A percentile compares a stretch with the other conserved stretches of the same genome.
Evolutionary conservation across 2,888 invertebrate species (phyloP).

Genomic region (Galerucella calmariensis): DNA sequence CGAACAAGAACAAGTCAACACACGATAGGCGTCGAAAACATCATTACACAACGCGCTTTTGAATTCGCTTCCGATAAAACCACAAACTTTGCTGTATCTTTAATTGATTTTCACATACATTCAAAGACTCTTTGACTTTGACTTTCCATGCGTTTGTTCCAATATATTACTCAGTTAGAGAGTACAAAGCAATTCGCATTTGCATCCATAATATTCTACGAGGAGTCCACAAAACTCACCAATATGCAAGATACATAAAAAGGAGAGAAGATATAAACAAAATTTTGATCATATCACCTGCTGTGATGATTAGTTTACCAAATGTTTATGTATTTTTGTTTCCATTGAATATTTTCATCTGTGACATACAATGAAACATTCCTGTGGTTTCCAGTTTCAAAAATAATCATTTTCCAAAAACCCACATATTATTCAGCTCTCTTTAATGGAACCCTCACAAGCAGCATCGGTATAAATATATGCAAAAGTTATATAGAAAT

Average conservation of each 20-base stretch:
- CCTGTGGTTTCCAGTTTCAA: too few relatives aligned
- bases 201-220: not conserved
- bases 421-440: too few relatives aligned
- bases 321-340: too few relatives aligned
- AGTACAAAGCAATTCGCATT: not conserved
- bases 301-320: too few relatives aligned
- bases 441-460: too few relatives aligned
- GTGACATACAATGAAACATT: too few relatives aligned
- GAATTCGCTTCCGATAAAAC: constrained; percentile 3
- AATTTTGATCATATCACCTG: too few relatives aligned
- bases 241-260: too few relatives aligned
- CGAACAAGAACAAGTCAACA: not conserved
- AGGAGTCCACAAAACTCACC: not conserved
- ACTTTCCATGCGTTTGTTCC: not conserved
- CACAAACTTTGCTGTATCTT: not conserved
- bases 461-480: too few relatives aligned
- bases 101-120: constrained; percentile 2
- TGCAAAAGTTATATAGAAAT: not conserved
- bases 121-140: not conserved
- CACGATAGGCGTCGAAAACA: not conserved
- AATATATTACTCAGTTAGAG: not conserved
- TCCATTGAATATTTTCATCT: too few relatives aligned
- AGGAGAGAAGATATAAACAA: too few relatives aligned
- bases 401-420: too few relatives aligned
- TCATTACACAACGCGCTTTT: not conserved